These are phyloP conservation scores for Glaucomys volans DNA, from an alignment of 2,113 vertebrate species.

Conservation along the genomic window DNA sequence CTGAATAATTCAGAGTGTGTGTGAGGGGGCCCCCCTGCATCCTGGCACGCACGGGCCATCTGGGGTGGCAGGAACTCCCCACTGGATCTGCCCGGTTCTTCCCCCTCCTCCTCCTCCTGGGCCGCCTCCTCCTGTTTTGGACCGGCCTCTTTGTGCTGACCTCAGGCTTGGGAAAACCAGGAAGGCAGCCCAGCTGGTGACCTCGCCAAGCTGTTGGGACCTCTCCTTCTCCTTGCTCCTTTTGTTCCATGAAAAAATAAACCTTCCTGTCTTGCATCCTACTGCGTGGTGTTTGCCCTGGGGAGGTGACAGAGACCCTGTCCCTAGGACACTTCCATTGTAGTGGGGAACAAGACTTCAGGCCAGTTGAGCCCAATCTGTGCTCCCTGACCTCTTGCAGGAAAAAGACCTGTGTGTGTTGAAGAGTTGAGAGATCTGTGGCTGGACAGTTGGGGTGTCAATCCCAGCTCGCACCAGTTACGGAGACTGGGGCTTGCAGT, in stretches of 20 bases:
- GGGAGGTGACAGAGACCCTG: background rate
- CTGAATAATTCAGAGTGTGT: constrained; percentile 83
- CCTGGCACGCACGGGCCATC: background rate
- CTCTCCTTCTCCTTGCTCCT: background rate
- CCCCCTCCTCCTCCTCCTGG: too few relatives aligned
- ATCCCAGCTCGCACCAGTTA: background rate
- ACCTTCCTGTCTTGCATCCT: background rate
- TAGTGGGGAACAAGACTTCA: background rate
- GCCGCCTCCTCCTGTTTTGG: background rate
- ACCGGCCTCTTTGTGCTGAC: background rate
- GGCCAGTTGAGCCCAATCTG: background rate
- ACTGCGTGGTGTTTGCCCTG: too few relatives aligned
- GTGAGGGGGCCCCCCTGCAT: constrained; percentile 27
- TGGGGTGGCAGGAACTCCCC: background rate
- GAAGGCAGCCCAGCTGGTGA: background rate
- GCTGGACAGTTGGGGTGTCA: background rate
- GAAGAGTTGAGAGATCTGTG: background rate
- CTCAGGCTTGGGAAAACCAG: background rate
- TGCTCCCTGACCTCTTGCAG: too few relatives aligned
- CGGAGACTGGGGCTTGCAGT: background rate
- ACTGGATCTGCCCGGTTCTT: fast-evolving
- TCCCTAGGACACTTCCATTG: background rate
- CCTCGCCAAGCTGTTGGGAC: fast-evolving
- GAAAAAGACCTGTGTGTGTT: background rate
- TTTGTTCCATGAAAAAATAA: background rate